phyloP scores from a whole-genome alignment of 2,797 vertebrate species.

The Halcyon leucocephala region DNA sequence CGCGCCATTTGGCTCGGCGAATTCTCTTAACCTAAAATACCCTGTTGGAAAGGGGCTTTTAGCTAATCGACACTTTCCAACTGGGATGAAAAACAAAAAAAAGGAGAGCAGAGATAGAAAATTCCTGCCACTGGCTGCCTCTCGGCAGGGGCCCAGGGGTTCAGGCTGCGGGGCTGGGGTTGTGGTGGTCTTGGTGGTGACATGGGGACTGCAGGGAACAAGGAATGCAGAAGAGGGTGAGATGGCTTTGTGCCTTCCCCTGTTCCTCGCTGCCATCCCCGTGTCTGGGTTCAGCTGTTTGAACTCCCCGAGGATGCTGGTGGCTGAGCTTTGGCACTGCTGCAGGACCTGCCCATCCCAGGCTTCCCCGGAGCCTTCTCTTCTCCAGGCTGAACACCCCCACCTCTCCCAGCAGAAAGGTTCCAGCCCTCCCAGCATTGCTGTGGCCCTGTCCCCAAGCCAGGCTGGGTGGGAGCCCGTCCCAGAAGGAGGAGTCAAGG shows the following conservation, averaged over 20 bases:
- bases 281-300: accelerated
- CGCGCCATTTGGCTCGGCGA: background rate
- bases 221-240: background rate
- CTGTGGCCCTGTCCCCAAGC: accelerated
- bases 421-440: background rate
- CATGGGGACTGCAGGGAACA: accelerated
- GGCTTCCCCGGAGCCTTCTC: background rate
- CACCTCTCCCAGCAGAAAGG: background rate
- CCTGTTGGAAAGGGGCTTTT: background rate
- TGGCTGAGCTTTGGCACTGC: accelerated
- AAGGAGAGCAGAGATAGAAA: background rate
- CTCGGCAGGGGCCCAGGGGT: background rate
- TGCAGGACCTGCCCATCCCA: background rate
- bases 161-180: background rate
- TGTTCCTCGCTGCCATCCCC: background rate
- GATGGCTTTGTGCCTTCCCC: background rate
- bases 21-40: slow-evolving; percentile 36
- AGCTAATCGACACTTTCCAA: background rate
- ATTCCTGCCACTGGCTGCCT: background rate
- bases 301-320: background rate
- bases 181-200: background rate
- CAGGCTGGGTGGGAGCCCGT: background rate
- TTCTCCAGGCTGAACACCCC: background rate
- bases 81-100: background rate
- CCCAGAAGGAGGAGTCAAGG: background rate